phyloP scores from a whole-genome alignment of 2,113 vertebrate genomes.

The Ailurus styani region DNA sequence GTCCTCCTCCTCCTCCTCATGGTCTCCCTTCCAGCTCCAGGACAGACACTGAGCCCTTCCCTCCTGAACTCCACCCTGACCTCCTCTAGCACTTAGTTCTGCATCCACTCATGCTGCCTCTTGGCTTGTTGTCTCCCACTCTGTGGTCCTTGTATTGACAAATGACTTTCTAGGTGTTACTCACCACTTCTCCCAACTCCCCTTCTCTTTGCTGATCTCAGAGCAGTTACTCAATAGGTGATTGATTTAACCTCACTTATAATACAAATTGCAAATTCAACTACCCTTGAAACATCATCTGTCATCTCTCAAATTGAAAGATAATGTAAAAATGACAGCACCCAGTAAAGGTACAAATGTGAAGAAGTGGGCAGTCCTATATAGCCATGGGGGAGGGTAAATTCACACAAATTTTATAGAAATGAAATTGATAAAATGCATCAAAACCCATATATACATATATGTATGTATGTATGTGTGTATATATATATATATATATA shows the following conservation, averaged over 20 bases:
- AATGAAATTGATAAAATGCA: not conserved
- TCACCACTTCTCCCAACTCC: not conserved
- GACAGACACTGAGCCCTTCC: not conserved
- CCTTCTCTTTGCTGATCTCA: not conserved
- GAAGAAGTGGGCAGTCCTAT: not conserved
- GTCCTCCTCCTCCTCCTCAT: not conserved
- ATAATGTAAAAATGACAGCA: not conserved
- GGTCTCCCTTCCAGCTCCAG: not conserved
- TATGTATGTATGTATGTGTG: no score
- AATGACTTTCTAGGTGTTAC: not conserved
- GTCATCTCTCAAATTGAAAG: conserved; percentile 27
- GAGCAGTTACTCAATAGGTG: not conserved
- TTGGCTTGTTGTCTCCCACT: not conserved
- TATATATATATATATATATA: not conserved
- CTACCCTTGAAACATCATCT: not conserved
- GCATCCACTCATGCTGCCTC: not conserved
- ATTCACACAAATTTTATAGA: not conserved
- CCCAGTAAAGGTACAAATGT: not conserved
- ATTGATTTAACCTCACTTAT: conserved; percentile 29
- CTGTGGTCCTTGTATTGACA: not conserved
- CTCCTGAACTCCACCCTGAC: not conserved
- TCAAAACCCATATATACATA: not conserved
- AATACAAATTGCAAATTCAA: conserved; percentile 19
- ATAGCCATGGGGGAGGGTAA: not conserved
- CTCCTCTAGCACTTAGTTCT: not conserved